phyloP scores from a whole-genome alignment of 1,140 invertebrate species.

The Maniola jurtina region DNA sequence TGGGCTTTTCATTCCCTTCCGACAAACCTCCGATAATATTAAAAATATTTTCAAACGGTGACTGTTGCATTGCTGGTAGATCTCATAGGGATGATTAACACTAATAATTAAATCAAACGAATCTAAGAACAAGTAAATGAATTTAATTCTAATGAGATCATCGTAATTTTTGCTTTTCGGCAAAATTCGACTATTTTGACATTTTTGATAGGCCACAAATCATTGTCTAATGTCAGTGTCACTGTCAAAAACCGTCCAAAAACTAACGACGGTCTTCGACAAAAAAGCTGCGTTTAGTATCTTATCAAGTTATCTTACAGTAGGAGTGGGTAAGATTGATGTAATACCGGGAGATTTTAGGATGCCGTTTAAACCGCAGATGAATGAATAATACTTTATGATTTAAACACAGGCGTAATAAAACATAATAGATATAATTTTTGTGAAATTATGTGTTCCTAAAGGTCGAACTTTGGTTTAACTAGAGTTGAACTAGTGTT shows the following conservation, averaged over 20 bases:
- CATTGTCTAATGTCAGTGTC: constrained; percentile 4
- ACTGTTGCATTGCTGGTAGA: constrained; percentile 60
- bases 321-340: no score
- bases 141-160: constrained; percentile 37
- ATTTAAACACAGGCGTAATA: no score
- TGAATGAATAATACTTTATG: no score
- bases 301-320: no score
- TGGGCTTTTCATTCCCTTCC: constrained; percentile 86
- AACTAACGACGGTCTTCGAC: no score
- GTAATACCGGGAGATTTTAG: no score
- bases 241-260: background rate
- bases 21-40: constrained; percentile 73
- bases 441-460: no score
- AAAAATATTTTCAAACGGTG: constrained; percentile 73
- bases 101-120: constrained; percentile 23
- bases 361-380: no score
- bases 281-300: no score
- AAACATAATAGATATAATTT: no score
- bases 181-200: constrained; percentile 30
- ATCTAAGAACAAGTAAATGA: constrained; percentile 15
- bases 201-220: background rate
- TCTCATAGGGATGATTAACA: constrained; percentile 12
- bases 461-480: no score
- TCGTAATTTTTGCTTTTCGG: constrained; percentile 36
- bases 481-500: no score